Conservation (phyloP, 1,140 invertebrate genomes). For the Solenopsis fugax region DNA sequence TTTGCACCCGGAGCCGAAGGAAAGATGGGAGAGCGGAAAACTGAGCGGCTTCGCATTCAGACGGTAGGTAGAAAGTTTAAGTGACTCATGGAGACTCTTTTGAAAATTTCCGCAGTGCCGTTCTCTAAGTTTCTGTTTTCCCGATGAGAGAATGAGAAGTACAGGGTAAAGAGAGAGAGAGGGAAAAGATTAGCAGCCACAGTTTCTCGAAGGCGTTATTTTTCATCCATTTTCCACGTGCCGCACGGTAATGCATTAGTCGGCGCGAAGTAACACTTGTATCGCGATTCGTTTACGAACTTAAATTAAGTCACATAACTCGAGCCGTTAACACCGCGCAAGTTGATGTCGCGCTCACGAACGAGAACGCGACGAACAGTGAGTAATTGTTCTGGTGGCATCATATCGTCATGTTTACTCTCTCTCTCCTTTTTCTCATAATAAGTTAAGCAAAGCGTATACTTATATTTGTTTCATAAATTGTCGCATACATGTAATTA, state of each 20-base stretch:
- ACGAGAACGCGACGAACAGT: not conserved
- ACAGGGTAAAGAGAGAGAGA: not conserved
- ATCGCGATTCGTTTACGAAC: constrained; percentile 48
- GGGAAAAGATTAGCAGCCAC: constrained; percentile 33
- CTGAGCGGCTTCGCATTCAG: constrained; percentile 62
- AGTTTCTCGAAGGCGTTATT: constrained; percentile 23
- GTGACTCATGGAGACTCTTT: constrained; percentile 70
- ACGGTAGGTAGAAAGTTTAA: constrained; percentile 70
- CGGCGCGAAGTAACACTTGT: constrained; percentile 24
- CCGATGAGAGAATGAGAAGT: constrained; percentile 30
- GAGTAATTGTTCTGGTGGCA: constrained; percentile 3
- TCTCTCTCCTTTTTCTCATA: not conserved
- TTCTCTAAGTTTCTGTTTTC: constrained; percentile 69
- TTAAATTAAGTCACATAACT: constrained; percentile 51
- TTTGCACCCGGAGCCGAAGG: not conserved
- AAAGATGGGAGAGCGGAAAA: constrained; percentile 45
- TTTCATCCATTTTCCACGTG: constrained; percentile 33
- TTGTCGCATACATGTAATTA: not conserved
- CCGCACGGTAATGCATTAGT: constrained; percentile 26
- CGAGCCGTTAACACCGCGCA: not conserved
- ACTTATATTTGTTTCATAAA: not conserved
- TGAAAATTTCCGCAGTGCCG: constrained; percentile 65
- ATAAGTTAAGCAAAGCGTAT: not conserved
- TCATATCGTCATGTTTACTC: not conserved
- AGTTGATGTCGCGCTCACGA: not conserved